These are phyloP conservation scores for Microcebus tavaratra DNA, from an alignment of 2,113 vertebrate species.

Conservation along the genomic window DNA sequence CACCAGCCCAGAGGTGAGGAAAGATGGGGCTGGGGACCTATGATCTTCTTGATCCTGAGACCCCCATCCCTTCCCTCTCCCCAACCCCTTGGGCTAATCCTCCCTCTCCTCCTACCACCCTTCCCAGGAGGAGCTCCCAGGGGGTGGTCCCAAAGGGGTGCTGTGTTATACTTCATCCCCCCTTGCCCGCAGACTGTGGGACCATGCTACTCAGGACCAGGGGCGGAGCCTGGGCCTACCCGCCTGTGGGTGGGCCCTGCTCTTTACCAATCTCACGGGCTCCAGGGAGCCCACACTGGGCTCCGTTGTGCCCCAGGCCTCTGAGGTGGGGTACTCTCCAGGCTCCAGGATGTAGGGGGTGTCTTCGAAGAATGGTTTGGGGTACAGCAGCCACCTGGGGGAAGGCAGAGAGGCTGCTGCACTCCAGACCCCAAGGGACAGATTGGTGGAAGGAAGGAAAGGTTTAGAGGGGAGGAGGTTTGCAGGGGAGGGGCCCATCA, in stretches of 20 bases:
- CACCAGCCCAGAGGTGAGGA: neutral
- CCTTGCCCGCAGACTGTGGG: neutral
- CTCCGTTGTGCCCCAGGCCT: slow-evolving; percentile 91
- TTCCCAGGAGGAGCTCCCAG: neutral
- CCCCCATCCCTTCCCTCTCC: neutral
- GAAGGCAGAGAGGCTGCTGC: neutral
- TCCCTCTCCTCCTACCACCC: neutral
- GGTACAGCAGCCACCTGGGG: slow-evolving; percentile 93
- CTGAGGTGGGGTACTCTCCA: slow-evolving; percentile 90
- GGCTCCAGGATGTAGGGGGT: slow-evolving; percentile 92
- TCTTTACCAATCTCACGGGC: slow-evolving; percentile 93
- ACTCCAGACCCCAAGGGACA: neutral
- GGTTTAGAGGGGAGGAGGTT: neutral
- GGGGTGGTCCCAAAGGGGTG: neutral
- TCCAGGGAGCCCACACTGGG: slow-evolving; percentile 91
- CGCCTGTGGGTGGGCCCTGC: slow-evolving; percentile 75
- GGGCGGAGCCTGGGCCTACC: too few species aligned
- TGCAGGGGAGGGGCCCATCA: neutral
- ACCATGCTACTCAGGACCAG: neutral
- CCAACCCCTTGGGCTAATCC: neutral
- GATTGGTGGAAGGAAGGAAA: neutral
- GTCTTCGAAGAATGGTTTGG: slow-evolving; percentile 93
- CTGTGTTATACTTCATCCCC: neutral
- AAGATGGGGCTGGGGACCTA: neutral
- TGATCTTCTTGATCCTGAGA: slow-evolving; percentile 1